Percentiles rank a stretch among this genome's conserved stretches.
Conservation (phyloP, 2,113 vertebrate species). For the Sialia sialis region DNA sequence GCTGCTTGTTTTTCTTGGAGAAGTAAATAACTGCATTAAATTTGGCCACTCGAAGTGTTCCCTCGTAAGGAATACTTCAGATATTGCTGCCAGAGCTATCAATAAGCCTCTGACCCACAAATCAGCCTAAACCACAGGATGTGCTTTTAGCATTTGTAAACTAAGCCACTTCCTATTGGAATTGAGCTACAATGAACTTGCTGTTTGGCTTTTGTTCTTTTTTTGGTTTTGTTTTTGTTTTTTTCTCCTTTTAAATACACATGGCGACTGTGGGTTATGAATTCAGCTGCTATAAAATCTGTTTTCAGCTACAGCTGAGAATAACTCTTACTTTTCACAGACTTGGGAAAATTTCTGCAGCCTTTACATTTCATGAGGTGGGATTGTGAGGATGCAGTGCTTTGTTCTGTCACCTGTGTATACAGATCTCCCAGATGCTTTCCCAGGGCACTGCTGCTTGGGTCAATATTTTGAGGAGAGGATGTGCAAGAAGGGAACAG, state of each 20-base stretch:
- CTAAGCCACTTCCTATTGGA: neutral
- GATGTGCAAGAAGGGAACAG: neutral
- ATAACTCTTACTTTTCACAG: neutral
- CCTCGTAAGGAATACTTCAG: neutral
- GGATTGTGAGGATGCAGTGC: neutral
- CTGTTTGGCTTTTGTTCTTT: neutral
- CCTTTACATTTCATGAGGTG: neutral
- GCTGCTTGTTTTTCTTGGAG: neutral
- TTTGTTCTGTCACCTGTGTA: neutral
- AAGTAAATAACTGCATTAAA: neutral
- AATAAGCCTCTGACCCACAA: neutral
- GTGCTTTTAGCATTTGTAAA: neutral
- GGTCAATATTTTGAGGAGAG: neutral
- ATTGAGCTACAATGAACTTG: neutral
- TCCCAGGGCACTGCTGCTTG: neutral
- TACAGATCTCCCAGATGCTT: neutral
- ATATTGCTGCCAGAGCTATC: neutral
- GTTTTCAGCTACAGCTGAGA: neutral
- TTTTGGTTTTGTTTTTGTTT: neutral
- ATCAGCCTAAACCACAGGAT: neutral
- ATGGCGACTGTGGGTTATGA: neutral
- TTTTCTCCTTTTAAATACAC: neutral
- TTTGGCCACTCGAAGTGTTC: neutral
- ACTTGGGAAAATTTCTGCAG: too few relatives aligned
- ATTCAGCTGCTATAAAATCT: neutral